phyloP scores from a whole-genome alignment of 2,113 vertebrate genomes.

The Gnathonemus echidnorhynchus region DNA sequence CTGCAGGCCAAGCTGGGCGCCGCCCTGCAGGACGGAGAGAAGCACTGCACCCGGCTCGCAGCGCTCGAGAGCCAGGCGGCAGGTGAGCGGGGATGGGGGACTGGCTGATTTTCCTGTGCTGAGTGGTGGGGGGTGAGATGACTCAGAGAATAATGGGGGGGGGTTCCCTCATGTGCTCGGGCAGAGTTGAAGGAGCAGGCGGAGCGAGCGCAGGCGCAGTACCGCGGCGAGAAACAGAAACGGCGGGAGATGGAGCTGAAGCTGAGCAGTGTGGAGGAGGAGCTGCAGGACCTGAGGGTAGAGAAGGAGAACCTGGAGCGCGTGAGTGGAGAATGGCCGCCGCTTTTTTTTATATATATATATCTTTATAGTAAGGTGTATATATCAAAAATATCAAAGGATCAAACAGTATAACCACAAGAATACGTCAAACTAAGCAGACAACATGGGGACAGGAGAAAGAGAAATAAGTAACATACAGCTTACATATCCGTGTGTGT shows the following conservation, averaged over 20 bases:
- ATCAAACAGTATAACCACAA: neutral
- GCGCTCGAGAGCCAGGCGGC: conserved; percentile 67
- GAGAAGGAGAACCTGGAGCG: conserved; percentile 78
- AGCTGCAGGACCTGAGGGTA: conserved; percentile 69
- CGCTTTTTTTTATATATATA: neutral
- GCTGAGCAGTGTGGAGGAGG: conserved; percentile 70
- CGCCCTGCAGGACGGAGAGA: conserved; percentile 64
- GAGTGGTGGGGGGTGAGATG: neutral
- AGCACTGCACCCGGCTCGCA: conserved; percentile 46
- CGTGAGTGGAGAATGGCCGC: conserved; percentile 47
- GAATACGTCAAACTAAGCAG: neutral
- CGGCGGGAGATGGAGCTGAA: conserved; percentile 74
- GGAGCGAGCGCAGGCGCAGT: conserved; percentile 60
- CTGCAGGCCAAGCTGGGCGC: conserved; percentile 68
- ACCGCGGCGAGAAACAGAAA: conserved; percentile 77
- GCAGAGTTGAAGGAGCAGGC: conserved; percentile 74
- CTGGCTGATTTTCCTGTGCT: neutral
- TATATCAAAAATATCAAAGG: too few relatives aligned
- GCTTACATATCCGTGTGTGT: too few relatives aligned
- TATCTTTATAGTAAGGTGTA: too few relatives aligned
- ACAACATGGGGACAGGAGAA: neutral
- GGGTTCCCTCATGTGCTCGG: neutral
- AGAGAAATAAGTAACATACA: neutral
- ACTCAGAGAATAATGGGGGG: neutral
- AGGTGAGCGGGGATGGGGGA: conserved; percentile 54